Evolutionary conservation across 2,888 invertebrate species (phyloP).

Genomic region (Sarcophaga subvicina): DNA sequence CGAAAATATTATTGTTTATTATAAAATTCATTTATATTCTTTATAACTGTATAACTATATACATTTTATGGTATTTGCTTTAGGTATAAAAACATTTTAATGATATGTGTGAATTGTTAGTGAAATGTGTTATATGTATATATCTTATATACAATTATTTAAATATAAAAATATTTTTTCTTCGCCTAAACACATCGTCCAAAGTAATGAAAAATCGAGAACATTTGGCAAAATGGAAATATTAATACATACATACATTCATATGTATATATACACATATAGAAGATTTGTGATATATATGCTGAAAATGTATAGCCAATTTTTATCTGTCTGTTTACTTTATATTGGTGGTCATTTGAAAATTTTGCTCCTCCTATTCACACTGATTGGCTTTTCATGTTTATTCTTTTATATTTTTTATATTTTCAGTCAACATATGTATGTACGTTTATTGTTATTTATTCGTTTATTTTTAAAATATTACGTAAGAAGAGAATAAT

Average conservation of each 20-base stretch:
- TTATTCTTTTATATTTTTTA: constrained; percentile 3
- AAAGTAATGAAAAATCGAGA: constrained; percentile 55
- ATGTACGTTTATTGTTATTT: background rate
- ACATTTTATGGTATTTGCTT: background rate
- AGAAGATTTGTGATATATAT: background rate
- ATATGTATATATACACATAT: background rate
- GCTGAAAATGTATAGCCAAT: background rate
- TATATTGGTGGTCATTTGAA: constrained; percentile 7
- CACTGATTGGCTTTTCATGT: constrained; percentile 7
- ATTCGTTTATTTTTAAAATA: constrained; percentile 75
- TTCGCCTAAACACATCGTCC: constrained; percentile 23
- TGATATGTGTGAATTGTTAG: background rate
- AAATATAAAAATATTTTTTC: constrained; percentile 40
- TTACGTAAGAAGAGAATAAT: constrained; percentile 75
- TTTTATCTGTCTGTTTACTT: constrained; percentile 23
- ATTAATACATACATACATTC: background rate
- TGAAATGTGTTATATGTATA: constrained; percentile 9
- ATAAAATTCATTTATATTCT: background rate
- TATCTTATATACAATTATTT: constrained; percentile 16
- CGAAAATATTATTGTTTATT: constrained; percentile 9
- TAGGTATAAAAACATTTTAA: background rate
- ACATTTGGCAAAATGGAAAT: constrained; percentile 54
- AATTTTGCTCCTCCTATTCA: constrained; percentile 40
- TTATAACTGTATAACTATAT: background rate
- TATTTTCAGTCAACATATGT: background rate